phyloP scores from a whole-genome alignment of 1,140 invertebrate genomes.

The Micrasema longulum region DNA sequence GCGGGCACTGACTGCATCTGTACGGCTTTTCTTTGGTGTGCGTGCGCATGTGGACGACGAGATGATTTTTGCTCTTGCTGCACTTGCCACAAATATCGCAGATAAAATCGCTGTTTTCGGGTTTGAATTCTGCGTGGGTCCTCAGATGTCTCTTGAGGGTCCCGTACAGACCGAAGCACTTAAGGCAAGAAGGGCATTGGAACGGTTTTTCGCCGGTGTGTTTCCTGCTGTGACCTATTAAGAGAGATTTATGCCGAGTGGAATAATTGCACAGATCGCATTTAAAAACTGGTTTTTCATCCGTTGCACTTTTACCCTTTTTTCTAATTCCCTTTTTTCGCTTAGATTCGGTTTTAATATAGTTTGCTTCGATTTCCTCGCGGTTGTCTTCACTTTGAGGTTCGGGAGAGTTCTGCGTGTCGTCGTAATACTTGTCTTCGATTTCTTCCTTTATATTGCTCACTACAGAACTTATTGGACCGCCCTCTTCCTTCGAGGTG shows the following conservation, averaged over 20 bases:
- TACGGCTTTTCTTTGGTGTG: conserved; percentile 49
- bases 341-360: too few relatives aligned
- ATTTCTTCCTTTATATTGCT: conserved; percentile 4
- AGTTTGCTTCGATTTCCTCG: too few relatives aligned
- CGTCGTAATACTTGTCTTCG: not conserved
- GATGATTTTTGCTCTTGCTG: conserved; percentile 10
- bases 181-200: conserved; percentile 42
- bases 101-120: conserved; percentile 1
- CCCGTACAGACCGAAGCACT: conserved; percentile 42
- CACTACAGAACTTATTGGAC: too few relatives aligned
- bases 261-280: conserved; percentile 44
- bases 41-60: conserved; percentile 38
- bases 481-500: too few relatives aligned
- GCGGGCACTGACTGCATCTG: conserved; percentile 28
- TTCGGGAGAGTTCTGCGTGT: not conserved
- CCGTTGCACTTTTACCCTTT: too few relatives aligned
- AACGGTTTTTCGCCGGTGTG: conserved; percentile 48
- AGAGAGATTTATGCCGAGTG: conserved; percentile 2
- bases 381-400: not conserved
- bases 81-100: conserved; percentile 46
- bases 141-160: conserved; percentile 29
- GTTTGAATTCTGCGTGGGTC: not conserved
- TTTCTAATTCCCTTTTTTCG: too few relatives aligned
- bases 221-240: conserved; percentile 39
- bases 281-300: too few relatives aligned